Base-by-base conservation (phyloP, 1,140 invertebrate species). In the Scaptomyza pallida region DNA sequence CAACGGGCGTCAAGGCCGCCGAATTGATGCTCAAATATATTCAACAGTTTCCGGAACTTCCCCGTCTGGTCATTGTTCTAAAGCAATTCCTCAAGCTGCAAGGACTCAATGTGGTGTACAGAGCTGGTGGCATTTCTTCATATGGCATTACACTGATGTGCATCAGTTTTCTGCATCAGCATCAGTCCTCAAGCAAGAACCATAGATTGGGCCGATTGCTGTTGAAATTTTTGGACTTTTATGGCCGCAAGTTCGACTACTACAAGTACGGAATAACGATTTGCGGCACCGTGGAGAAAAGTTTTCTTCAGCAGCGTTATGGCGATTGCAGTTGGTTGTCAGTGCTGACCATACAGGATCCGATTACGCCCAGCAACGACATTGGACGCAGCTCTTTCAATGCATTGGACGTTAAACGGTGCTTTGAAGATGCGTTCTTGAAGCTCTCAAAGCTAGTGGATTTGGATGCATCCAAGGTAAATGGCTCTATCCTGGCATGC, bases 221-320 rank as follows among this genome's bases (percentile, higher is more conserved):
- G n/a, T 37, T 83, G 2, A 82, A 85, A 21, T 83, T 83, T 13
- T 51, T 83, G 15, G 80, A 83, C 5, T 83, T 65, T 55, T 83
- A 79, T 21, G 80, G 80, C 8, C 75, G 80, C 19, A 85, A 85
- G 13, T 83, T 83, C 41, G 75, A 83, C 41, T 78, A 79, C 56
- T 48, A 51, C 2, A 85, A 83, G 45, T 85, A 56, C 19, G 72
- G 35, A 1, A 85, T 83, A 1, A 50, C 80, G 3, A 60, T 83
- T 1, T 48, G 69, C 0, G 60, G 59, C 37, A 41, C 45, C 13
- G 62, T 85, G 16, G 80, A 78, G 5, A 83, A 85, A 23, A 45
- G 60, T 5, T 21, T 45, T 4, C 60, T 83, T 9, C 67, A 57
- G 2, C 23, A n/a, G 3, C 41, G 21, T 0, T 47, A 75, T 12